A percentile compares a stretch with the other conserved stretches of the same genome.
Conservation (phyloP, 2,113 vertebrate genomes). For the Corydoras maculifer region DNA sequence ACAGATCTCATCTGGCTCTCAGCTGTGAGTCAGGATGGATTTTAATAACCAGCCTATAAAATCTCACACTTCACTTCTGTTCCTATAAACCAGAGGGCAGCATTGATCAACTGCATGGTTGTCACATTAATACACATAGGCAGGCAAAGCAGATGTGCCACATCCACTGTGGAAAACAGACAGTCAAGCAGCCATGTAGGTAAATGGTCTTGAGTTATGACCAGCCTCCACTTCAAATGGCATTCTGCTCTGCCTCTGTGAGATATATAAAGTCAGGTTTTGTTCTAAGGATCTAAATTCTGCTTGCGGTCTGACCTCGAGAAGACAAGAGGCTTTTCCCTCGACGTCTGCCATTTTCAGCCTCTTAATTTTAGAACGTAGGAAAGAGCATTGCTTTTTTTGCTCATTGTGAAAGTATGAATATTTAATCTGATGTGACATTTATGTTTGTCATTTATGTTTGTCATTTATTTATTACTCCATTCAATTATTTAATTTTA, state of each 20-base stretch:
- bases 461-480: background rate
- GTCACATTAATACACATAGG: conserved; percentile 21
- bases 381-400: background rate
- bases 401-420: conserved; percentile 20
- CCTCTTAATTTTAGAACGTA: conserved; percentile 24
- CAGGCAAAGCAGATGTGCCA: conserved; percentile 6
- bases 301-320: conserved; percentile 20
- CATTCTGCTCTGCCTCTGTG: background rate
- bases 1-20: conserved; percentile 23
- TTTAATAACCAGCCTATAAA: conserved; percentile 20
- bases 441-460: conserved; percentile 38
- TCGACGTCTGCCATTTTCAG: conserved; percentile 41
- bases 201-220: conserved; percentile 25
- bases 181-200: conserved; percentile 9
- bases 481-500: background rate
- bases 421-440: conserved; percentile 46
- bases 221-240: conserved; percentile 7
- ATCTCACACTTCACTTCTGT: conserved; percentile 26
- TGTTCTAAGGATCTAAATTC: conserved; percentile 23
- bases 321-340: conserved; percentile 28
- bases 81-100: conserved; percentile 37
- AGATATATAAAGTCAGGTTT: conserved; percentile 23
- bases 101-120: conserved; percentile 35
- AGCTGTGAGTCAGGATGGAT: background rate
- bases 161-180: background rate